phyloP scores from a whole-genome alignment of 2,113 vertebrate species.

The Triplophysa rosa region DNA sequence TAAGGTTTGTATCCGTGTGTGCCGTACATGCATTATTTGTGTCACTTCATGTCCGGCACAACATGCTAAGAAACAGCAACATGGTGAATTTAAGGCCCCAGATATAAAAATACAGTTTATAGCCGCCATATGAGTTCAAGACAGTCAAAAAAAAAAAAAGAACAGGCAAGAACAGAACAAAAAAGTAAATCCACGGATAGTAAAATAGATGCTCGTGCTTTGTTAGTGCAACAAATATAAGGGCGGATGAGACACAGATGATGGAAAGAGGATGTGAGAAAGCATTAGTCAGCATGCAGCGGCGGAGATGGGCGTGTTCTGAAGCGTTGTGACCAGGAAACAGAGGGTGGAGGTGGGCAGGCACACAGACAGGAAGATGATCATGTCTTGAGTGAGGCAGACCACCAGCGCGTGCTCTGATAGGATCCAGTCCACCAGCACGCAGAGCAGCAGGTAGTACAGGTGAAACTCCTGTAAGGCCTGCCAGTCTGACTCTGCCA shows the following conservation, averaged over 20 bases:
- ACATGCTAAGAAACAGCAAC: conserved; percentile 52
- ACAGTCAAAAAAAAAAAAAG: conserved; percentile 41
- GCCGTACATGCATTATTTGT: too few species aligned
- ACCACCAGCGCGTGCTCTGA: conserved; percentile 83
- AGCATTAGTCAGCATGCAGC: conserved; percentile 76
- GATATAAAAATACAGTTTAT: conserved; percentile 49
- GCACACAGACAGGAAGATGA: conserved; percentile 93
- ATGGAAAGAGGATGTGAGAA: not conserved
- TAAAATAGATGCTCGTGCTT: conserved; percentile 36
- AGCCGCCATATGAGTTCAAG: conserved; percentile 43
- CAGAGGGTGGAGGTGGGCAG: conserved; percentile 92
- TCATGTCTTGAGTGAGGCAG: conserved; percentile 87
- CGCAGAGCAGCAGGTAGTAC: conserved; percentile 89
- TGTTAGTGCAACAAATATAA: conserved; percentile 33
- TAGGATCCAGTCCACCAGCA: conserved; percentile 90
- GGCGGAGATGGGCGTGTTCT: conserved; percentile 75
- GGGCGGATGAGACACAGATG: not conserved
- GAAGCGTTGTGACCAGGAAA: conserved; percentile 86
- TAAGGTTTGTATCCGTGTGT: too few species aligned
- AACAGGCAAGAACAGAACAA: conserved; percentile 18
- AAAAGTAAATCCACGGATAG: conserved; percentile 43
- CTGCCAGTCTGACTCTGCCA: conserved; percentile 72
- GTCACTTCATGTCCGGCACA: conserved; percentile 22
- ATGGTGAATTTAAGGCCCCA: conserved; percentile 47
- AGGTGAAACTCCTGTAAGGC: conserved; percentile 90